These are phyloP conservation scores for Pardalotus punctatus DNA, from an alignment of 2,113 vertebrate species.

Conservation along the genomic window DNA sequence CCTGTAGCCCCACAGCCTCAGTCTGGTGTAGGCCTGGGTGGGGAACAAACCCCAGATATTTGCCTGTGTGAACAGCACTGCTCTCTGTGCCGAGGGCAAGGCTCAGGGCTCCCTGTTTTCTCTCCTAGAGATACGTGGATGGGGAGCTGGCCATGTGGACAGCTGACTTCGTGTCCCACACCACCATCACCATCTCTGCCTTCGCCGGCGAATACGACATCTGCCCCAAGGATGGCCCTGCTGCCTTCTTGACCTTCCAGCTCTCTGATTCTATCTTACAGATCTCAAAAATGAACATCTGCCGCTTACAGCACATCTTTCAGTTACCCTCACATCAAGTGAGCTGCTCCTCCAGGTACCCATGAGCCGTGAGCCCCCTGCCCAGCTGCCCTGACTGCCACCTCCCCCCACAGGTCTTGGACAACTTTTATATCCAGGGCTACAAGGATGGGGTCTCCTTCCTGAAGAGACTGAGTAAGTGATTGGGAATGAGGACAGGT, in stretches of 20 bases:
- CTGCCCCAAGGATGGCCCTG: slow-evolving; percentile 64
- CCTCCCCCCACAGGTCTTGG: background rate
- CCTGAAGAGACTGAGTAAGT: slow-evolving; percentile 27
- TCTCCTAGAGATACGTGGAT: slow-evolving; percentile 74
- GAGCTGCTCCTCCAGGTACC: background rate
- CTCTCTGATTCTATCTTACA: slow-evolving; percentile 39
- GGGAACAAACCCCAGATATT: background rate
- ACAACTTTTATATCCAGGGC: background rate
- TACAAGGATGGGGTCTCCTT: slow-evolving; percentile 24
- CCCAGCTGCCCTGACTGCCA: background rate
- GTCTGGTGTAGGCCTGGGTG: background rate
- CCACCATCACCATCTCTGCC: slow-evolving; percentile 70
- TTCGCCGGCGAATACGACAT: slow-evolving; percentile 80
- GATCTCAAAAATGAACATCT: slow-evolving; percentile 64
- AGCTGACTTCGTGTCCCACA: background rate
- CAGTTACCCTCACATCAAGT: slow-evolving; percentile 41
- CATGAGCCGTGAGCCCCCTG: background rate
- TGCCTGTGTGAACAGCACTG: background rate
- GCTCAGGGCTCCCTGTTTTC: background rate
- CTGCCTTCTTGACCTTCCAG: slow-evolving; percentile 55
- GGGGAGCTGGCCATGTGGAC: slow-evolving; percentile 75
- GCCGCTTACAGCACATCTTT: slow-evolving; percentile 40
- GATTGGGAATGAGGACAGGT: background rate
- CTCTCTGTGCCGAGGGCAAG: background rate
- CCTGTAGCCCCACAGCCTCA: background rate